Percentiles rank a stretch among this genome's conserved stretches.
Conservation (phyloP, 30 jellyfish, hydroid and myxozoan genomes). For the Turritopsis dohrnii region DNA sequence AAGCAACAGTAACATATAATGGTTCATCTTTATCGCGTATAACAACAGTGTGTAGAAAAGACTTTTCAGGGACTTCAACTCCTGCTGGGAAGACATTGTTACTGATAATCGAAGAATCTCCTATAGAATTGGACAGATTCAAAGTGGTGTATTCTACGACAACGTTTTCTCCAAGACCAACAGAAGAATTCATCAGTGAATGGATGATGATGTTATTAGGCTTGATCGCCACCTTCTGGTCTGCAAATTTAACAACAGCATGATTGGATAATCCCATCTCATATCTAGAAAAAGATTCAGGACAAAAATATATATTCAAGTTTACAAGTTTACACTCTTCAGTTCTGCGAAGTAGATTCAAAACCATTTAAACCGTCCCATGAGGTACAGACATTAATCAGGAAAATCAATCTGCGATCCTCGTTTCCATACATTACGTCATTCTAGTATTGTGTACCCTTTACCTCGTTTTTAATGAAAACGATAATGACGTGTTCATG, state of each 20-base stretch:
- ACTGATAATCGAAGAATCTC: slow-evolving; percentile 63
- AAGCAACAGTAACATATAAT: slow-evolving; percentile 59
- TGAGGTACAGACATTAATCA: no score
- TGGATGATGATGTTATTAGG: slow-evolving; percentile 9
- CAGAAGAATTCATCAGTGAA: slow-evolving; percentile 38
- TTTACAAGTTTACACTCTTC: no score
- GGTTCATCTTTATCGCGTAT: slow-evolving; percentile 30
- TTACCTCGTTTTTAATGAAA: no score
- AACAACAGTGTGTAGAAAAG: slow-evolving; percentile 73
- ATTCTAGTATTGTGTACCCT: no score
- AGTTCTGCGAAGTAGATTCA: no score
- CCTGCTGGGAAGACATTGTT: slow-evolving; percentile 53
- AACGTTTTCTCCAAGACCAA: slow-evolving; percentile 43
- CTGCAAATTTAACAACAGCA: slow-evolving; percentile 17
- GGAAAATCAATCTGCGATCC: no score
- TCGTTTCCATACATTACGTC: no score
- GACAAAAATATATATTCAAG: no score
- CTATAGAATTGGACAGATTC: slow-evolving; percentile 44
- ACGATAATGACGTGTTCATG: no score
- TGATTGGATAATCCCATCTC: slow-evolving; percentile 31
- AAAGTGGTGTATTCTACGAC: slow-evolving; percentile 70
- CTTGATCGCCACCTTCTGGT: neutral
- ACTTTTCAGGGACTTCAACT: slow-evolving; percentile 43
- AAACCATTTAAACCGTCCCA: no score
- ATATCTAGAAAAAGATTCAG: slow-evolving; percentile 18